phyloP scores from a whole-genome alignment of 2,113 vertebrate species.

The Romanogobio albipinnatus region DNA sequence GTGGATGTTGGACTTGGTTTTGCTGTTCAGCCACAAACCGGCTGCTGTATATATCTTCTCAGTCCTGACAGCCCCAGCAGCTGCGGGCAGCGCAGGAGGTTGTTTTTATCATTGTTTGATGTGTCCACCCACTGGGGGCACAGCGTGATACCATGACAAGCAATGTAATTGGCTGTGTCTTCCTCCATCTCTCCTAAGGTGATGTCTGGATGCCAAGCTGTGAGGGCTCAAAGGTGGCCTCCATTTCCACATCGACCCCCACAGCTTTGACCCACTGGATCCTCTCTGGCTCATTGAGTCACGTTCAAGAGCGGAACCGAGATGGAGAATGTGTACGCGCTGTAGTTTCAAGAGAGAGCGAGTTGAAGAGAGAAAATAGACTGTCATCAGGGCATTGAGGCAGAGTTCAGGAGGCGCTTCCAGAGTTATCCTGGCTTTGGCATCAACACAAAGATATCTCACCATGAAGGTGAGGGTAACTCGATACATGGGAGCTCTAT shows the following conservation, averaged over 20 bases:
- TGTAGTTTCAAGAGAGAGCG: conserved; percentile 22
- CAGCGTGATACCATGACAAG: conserved; percentile 51
- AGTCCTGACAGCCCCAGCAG: conserved; percentile 14
- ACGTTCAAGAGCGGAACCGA: conserved; percentile 37
- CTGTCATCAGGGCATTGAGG: not conserved
- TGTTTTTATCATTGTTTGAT: conserved; percentile 51
- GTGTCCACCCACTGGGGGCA: conserved; percentile 39
- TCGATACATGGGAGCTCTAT: conserved; percentile 19
- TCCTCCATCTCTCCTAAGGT: conserved; percentile 39
- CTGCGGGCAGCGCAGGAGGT: not conserved
- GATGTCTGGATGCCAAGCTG: conserved; percentile 29
- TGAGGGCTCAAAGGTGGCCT: conserved; percentile 47
- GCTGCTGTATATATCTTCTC: conserved; percentile 39
- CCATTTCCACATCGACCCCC: conserved; percentile 32
- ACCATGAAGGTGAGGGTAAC: conserved; percentile 54
- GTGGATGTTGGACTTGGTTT: conserved; percentile 29
- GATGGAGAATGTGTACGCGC: not conserved
- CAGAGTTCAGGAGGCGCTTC: conserved; percentile 26
- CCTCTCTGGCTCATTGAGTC: conserved; percentile 56
- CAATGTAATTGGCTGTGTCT: conserved; percentile 57
- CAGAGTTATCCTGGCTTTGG: conserved; percentile 37
- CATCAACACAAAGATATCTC: conserved; percentile 31
- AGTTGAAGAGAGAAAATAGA: conserved; percentile 37
- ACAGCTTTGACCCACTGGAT: conserved; percentile 34
- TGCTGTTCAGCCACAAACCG: conserved; percentile 14